A percentile compares a stretch with the other conserved stretches of the same genome.
These are phyloP conservation scores for Calliopum simillimum DNA, from an alignment of 2,888 invertebrate genomes.

Conservation along the genomic window DNA sequence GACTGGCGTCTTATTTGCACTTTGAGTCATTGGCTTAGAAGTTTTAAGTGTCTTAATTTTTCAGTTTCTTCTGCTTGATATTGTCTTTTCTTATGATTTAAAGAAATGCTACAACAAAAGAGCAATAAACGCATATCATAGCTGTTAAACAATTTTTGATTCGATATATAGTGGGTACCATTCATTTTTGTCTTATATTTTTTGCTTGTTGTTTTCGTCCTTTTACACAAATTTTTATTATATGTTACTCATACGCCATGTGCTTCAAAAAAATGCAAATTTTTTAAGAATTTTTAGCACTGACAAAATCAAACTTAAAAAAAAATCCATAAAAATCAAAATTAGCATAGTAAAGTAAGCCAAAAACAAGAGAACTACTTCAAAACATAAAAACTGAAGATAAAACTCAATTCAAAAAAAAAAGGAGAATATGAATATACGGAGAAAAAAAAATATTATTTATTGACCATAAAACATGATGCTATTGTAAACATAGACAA, in stretches of 20 bases:
- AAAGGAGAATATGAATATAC: too few relatives aligned
- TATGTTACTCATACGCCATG: constrained; percentile 2
- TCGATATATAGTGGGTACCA: background rate
- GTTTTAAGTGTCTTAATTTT: too few relatives aligned
- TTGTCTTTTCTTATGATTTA: background rate
- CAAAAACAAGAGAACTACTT: background rate
- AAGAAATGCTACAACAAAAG: background rate
- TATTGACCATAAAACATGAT: background rate
- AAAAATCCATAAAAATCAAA: background rate
- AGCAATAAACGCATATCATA: constrained; percentile 12
- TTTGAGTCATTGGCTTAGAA: background rate
- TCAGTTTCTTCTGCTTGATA: too few relatives aligned
- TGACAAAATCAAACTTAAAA: background rate
- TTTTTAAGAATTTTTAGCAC: background rate
- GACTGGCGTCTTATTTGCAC: background rate
- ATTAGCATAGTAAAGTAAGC: background rate
- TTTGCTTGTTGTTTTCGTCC: too few relatives aligned
- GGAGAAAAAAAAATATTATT: background rate
- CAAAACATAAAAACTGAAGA: background rate
- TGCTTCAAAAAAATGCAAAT: background rate
- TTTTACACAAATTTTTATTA: too few relatives aligned
- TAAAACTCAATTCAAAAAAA: background rate
- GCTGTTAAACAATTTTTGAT: background rate
- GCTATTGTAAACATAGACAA: constrained; percentile 1
- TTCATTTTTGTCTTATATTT: background rate